phyloP scores from a whole-genome alignment of 92 coral and sea anemone species.

The Phenganax subtilis region DNA sequence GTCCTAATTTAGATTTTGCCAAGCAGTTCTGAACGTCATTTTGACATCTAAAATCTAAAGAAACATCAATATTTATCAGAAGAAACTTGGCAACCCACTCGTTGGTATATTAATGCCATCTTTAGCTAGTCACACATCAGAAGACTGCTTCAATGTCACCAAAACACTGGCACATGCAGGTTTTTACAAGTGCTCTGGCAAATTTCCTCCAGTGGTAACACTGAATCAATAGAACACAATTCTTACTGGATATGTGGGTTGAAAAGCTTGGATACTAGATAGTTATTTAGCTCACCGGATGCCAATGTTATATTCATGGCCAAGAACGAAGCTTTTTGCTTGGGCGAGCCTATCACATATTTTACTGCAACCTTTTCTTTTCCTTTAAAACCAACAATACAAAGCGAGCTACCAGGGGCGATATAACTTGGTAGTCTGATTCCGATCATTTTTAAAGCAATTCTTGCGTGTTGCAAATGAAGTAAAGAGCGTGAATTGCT shows the following conservation, averaged over 20 bases:
- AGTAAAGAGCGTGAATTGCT: slow-evolving; percentile 14
- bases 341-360: slow-evolving; percentile 1
- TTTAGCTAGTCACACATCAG: too few relatives aligned
- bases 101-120: neutral
- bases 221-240: too few relatives aligned
- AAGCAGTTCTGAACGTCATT: slow-evolving; percentile 8
- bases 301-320: slow-evolving; percentile 27
- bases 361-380: neutral
- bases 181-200: too few relatives aligned
- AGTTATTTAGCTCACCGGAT: neutral
- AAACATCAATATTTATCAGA: neutral
- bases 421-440: neutral
- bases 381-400: slow-evolving; percentile 35
- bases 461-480: slow-evolving; percentile 2
- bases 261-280: neutral
- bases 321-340: slow-evolving; percentile 22
- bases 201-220: too few relatives aligned
- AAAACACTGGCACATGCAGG: too few relatives aligned
- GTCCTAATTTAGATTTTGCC: neutral
- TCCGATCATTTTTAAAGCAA: slow-evolving; percentile 18
- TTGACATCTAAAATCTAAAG: slow-evolving; percentile 23
- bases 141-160: too few relatives aligned
- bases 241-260: neutral
- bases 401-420: slow-evolving; percentile 13
- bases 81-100: neutral